These are phyloP conservation scores for Diaperis boleti DNA, from an alignment of 2,888 invertebrate genomes.

Conservation along the genomic window DNA sequence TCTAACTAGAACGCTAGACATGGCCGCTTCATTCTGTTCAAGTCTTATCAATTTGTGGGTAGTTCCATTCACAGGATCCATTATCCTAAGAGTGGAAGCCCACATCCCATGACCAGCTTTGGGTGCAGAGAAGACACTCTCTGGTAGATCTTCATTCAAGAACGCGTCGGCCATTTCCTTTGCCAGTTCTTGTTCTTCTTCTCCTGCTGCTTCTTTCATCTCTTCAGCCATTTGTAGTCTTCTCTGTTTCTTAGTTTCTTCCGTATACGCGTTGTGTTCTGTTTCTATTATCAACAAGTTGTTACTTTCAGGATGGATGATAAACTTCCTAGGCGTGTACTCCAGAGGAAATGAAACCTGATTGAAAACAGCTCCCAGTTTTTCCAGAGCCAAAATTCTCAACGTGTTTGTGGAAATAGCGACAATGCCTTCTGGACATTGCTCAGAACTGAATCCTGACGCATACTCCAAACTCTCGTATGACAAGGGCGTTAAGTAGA, in stretches of 20 bases:
- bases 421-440: conserved; percentile 99
- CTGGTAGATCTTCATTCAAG: conserved; percentile 93
- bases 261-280: conserved; percentile 98
- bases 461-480: conserved; percentile 98
- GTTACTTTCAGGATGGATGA: conserved; percentile 91
- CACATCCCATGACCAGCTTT: conserved; percentile 97
- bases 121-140: conserved; percentile 94
- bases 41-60: conserved; percentile 84
- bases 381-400: conserved; percentile 96
- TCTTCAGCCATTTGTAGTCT: conserved; percentile 98
- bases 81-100: conserved; percentile 91
- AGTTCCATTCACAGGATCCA: conserved; percentile 86
- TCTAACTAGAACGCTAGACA: conserved; percentile 80
- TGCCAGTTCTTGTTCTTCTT: conserved; percentile 95
- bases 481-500: conserved; percentile 94
- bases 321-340: conserved; percentile 95
- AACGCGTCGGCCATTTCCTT: conserved; percentile 98
- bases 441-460: conserved; percentile 95
- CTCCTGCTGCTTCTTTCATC: conserved; percentile 97
- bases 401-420: conserved; percentile 98
- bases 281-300: conserved; percentile 94
- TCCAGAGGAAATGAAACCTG: conserved; percentile 93
- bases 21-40: conserved; percentile 97
- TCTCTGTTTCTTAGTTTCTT: conserved; percentile 91
- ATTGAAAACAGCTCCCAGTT: conserved; percentile 98